phyloP scores from a whole-genome alignment of 1,140 invertebrate genomes.

The Aphelenchoides fujianensis region DNA sequence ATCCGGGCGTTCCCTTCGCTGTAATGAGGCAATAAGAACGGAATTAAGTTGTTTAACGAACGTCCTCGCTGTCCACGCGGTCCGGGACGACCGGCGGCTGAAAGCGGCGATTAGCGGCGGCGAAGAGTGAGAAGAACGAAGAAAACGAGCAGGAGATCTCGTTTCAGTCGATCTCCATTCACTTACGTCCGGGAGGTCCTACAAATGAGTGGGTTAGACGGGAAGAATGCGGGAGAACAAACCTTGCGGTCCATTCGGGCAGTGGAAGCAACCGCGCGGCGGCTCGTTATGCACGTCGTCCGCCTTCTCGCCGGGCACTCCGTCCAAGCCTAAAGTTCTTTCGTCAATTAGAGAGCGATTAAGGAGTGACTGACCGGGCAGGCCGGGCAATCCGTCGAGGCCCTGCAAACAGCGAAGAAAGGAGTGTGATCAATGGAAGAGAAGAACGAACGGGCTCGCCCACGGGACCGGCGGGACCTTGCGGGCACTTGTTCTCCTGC shows the following conservation, averaged over 20 bases:
- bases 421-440: too few species aligned
- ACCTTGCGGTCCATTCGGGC: slow-evolving; percentile 38
- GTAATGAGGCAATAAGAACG: background rate
- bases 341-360: too few species aligned
- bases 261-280: slow-evolving; percentile 39
- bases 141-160: too few species aligned
- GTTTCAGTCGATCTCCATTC: too few species aligned
- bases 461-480: slow-evolving; percentile 38
- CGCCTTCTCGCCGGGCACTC: slow-evolving; percentile 47
- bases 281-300: slow-evolving; percentile 45
- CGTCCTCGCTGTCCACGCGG: slow-evolving; percentile 51
- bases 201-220: too few species aligned
- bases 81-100: slow-evolving; percentile 40
- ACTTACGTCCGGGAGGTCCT: background rate
- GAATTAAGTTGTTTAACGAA: background rate
- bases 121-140: too few species aligned
- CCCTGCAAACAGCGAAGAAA: background rate
- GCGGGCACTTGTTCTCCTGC: slow-evolving; percentile 38
- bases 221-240: too few species aligned
- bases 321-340: slow-evolving; percentile 1
- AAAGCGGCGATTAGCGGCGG: too few species aligned
- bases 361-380: too few species aligned
- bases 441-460: slow-evolving; percentile 37
- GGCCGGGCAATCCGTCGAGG: slow-evolving; percentile 25
- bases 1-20: slow-evolving; percentile 17